Evolutionary conservation across 2,113 vertebrate genomes (phyloP), one percentile per base, ranked within the genome.

Genomic region (Oreocharis arfaki): DNA sequence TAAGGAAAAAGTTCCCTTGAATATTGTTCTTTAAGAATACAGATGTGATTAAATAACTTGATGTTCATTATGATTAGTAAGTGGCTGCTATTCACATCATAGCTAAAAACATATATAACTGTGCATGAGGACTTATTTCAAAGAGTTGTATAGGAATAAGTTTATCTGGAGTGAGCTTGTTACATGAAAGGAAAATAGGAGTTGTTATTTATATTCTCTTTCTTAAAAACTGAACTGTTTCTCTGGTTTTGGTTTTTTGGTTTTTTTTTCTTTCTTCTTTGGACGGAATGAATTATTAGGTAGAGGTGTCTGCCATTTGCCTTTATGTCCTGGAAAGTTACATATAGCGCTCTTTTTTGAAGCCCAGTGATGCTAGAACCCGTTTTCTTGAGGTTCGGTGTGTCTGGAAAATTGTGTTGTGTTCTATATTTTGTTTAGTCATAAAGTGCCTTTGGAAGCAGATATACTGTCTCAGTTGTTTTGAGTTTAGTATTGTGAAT

Each of bases 181-280:
- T 74, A 16, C 10, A 70, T 35, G 26, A 57, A 68, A 74, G 8
- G 14, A 61, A 83, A 86, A 70, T 18, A 70, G 7, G 15, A 63
- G 18, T 16, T 44, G 7, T 37, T 35, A 24, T 59, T 64, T 70
- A 4, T 53, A 55, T 53, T 63, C 1, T 50, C 5, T 63, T 76
- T 46, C 49, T 76, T 41, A 46, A n/a, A 68, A 80, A 68, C 16
- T 1, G 4, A 57, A 47, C 5, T 33, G 1, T 24, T 32, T 49
- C 21, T 70, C 2, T 3, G 5, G 4, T 3, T 19, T 41, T 4
- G 39, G 1, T 55, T 32, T 30, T 28, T n/a, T n/a, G 3, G 8
- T 20, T 3, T 4, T 35, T 64, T 60, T 68, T 8, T 2, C 47
- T 32, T 42, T 57, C 9, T 59, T 64, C 32, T 82, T 87, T 84